These are phyloP conservation scores for Globia sparganii DNA, from an alignment of 2,888 invertebrate species.

Conservation along the genomic window DNA sequence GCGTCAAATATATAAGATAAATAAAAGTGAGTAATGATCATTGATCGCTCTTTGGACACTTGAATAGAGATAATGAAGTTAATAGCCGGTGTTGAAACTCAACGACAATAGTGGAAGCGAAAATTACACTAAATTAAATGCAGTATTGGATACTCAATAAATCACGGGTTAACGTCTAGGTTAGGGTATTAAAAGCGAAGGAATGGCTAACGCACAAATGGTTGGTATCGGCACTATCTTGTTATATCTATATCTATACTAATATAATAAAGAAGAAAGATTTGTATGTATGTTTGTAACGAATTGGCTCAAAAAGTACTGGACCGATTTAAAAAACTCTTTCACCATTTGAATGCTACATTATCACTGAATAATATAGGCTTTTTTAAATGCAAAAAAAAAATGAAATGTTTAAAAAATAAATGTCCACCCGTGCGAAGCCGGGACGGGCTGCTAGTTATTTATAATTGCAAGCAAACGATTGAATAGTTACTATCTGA, in stretches of 20 bases:
- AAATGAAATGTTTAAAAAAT: too few species aligned
- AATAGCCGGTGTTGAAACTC: slow-evolving; percentile 50
- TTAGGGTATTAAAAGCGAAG: slow-evolving; percentile 29
- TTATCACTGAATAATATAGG: too few species aligned
- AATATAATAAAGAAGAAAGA: too few species aligned
- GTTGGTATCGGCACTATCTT: slow-evolving; percentile 6
- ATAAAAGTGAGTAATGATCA: slow-evolving; percentile 62
- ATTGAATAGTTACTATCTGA: slow-evolving; percentile 9
- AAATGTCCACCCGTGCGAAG: too few species aligned
- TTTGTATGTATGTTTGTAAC: too few species aligned
- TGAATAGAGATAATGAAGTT: slow-evolving; percentile 56
- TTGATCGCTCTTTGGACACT: slow-evolving; percentile 50
- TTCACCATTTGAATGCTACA: too few species aligned
- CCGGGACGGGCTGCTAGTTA: too few species aligned
- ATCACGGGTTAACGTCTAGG: slow-evolving; percentile 32
- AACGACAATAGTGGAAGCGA: slow-evolving; percentile 43
- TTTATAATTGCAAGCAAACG: slow-evolving; percentile 31
- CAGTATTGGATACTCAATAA: slow-evolving; percentile 48
- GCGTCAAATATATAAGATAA: slow-evolving; percentile 57
- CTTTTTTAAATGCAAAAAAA: too few species aligned
- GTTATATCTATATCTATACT: too few species aligned
- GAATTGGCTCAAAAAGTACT: too few species aligned
- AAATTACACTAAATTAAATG: slow-evolving; percentile 53
- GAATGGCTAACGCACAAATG: slow-evolving; percentile 33
- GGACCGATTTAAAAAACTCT: too few species aligned